Evolutionary conservation across 2,888 invertebrate species (phyloP).

Genomic region (Catocala fraxini): DNA sequence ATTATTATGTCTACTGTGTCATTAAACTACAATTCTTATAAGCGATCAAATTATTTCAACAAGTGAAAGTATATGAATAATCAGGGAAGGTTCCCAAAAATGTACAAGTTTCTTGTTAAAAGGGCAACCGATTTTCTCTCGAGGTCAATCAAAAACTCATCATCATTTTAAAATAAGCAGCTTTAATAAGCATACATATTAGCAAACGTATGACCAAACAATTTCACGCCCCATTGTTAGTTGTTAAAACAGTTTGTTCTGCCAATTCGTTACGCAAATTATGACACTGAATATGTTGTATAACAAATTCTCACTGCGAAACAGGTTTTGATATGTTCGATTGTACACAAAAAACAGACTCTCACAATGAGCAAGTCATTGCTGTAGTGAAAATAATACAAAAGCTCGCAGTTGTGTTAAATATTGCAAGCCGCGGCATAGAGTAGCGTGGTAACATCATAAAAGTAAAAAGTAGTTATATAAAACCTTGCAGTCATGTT

Average conservation of each 20-base stretch:
- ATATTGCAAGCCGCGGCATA: slow-evolving; percentile 41
- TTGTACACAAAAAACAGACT: slow-evolving; percentile 29
- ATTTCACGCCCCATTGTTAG: slow-evolving; percentile 33
- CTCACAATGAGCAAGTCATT: slow-evolving; percentile 24
- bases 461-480: slow-evolving; percentile 69
- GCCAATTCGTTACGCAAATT: slow-evolving; percentile 48
- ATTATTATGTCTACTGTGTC: slow-evolving; percentile 28
- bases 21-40: slow-evolving; percentile 50
- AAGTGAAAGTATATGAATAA: slow-evolving; percentile 65
- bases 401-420: slow-evolving; percentile 40
- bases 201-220: slow-evolving; percentile 26
- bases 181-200: slow-evolving; percentile 20
- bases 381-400: slow-evolving; percentile 44
- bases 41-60: slow-evolving; percentile 58
- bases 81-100: slow-evolving; percentile 40
- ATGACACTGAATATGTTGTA: slow-evolving; percentile 54
- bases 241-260: slow-evolving; percentile 32
- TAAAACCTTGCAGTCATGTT: slow-evolving; percentile 61
- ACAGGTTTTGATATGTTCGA: slow-evolving; percentile 54
- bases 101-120: slow-evolving; percentile 36
- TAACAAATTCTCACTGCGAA: slow-evolving; percentile 53
- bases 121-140: slow-evolving; percentile 36
- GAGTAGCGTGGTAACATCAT: slow-evolving; percentile 47
- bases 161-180: slow-evolving; percentile 27
- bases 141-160: slow-evolving; percentile 40